Evolutionary conservation across 2,888 invertebrate species (phyloP).

Genomic region (Nemapogon koenigi): DNA sequence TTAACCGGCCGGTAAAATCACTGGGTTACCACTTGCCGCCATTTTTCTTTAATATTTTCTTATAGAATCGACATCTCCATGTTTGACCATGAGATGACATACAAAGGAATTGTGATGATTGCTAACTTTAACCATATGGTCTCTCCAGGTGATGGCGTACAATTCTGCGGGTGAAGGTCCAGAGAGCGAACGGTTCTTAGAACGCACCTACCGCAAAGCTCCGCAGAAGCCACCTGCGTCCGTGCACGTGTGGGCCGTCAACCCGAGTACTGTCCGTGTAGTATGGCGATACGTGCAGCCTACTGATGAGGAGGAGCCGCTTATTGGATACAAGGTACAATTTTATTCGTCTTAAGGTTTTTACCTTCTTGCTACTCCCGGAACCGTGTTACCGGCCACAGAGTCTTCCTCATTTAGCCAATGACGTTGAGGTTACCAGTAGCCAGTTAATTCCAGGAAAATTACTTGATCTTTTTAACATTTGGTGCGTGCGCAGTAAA

Average conservation of each 20-base stretch:
- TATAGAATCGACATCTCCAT: neutral
- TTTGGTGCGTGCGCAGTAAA: too few species aligned
- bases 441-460: too few species aligned
- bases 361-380: too few species aligned
- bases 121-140: neutral
- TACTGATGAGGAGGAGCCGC: conserved; percentile 88
- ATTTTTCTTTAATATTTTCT: neutral
- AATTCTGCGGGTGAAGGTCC: conserved; percentile 96
- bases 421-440: too few species aligned
- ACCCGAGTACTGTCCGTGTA: conserved; percentile 87
- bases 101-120: neutral
- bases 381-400: too few species aligned
- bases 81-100: neutral
- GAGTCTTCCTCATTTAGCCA: too few species aligned
- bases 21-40: neutral
- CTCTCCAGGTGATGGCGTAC: conserved; percentile 82
- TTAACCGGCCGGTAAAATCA: neutral
- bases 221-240: conserved; percentile 95
- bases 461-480: too few species aligned
- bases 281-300: conserved; percentile 95
- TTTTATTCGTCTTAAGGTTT: too few species aligned
- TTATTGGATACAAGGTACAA: conserved; percentile 87
- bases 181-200: conserved; percentile 88
- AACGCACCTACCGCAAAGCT: conserved; percentile 88
- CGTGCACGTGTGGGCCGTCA: conserved; percentile 82